These are phyloP conservation scores for Spodoptera littoralis DNA, from an alignment of 2,888 invertebrate species.

Conservation along the genomic window DNA sequence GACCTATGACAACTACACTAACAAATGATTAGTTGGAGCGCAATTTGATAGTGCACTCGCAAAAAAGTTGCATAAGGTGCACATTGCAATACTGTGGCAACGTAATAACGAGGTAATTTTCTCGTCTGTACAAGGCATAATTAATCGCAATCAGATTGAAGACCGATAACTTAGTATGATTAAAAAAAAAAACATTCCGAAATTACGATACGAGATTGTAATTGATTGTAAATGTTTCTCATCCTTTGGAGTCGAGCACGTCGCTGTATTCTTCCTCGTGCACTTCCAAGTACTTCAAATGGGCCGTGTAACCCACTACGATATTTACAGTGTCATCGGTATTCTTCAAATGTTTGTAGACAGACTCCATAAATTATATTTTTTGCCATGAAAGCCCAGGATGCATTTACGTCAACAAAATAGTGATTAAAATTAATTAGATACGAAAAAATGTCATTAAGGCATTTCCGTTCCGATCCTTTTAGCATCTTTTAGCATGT, in stretches of 20 bases:
- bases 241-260: neutral
- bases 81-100: slow-evolving; percentile 52
- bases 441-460: too few relatives aligned
- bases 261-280: too few relatives aligned
- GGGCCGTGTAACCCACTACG: too few relatives aligned
- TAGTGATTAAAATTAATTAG: too few relatives aligned
- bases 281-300: too few relatives aligned
- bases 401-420: too few relatives aligned
- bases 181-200: slow-evolving; percentile 19
- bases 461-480: slow-evolving; percentile 2
- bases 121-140: slow-evolving; percentile 40
- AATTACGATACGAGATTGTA: slow-evolving; percentile 12
- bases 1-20: slow-evolving; percentile 81
- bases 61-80: slow-evolving; percentile 75
- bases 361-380: too few relatives aligned
- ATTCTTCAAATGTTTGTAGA: too few relatives aligned
- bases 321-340: too few relatives aligned
- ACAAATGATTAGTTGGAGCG: slow-evolving; percentile 68
- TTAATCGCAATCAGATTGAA: slow-evolving; percentile 48
- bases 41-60: slow-evolving; percentile 69
- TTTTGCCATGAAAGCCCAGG: too few relatives aligned
- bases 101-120: slow-evolving; percentile 49
- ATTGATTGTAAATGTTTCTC: slow-evolving; percentile 16
- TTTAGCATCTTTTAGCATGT: neutral
- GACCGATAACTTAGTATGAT: slow-evolving; percentile 21